phyloP scores from a whole-genome alignment of 1,140 invertebrate species.

The Habropoda laboriosa region DNA sequence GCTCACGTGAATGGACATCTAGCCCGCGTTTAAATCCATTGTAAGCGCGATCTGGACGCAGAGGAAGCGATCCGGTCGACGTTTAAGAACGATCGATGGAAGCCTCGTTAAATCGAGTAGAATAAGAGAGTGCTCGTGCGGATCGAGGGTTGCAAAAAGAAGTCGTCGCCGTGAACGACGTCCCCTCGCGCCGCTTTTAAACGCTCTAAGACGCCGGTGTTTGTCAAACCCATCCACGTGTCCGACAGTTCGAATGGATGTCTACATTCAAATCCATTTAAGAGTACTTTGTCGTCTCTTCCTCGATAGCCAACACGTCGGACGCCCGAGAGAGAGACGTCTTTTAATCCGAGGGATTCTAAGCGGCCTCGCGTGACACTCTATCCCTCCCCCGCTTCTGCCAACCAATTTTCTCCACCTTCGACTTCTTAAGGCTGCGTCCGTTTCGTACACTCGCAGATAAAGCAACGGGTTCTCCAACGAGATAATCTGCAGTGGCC shows the following conservation, averaged over 20 bases:
- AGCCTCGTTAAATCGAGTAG: slow-evolving; percentile 39
- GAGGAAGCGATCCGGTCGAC: background rate
- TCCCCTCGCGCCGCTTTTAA: background rate
- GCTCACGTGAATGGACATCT: slow-evolving; percentile 2
- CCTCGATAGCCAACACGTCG: slow-evolving; percentile 21
- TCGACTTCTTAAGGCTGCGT: background rate
- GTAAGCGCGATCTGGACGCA: background rate
- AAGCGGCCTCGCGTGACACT: slow-evolving; percentile 17
- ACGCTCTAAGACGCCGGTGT: slow-evolving; percentile 14
- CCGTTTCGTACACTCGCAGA: too few species aligned
- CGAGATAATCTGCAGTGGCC: too few species aligned
- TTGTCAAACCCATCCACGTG: slow-evolving; percentile 43
- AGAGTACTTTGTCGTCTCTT: slow-evolving; percentile 41
- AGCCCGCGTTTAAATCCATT: background rate
- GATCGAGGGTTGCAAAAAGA: slow-evolving; percentile 3
- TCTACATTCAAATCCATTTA: slow-evolving; percentile 52
- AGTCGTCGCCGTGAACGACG: background rate
- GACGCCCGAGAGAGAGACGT: slow-evolving; percentile 20
- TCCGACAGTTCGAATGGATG: slow-evolving; percentile 19
- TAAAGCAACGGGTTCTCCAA: too few species aligned
- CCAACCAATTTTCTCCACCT: background rate
- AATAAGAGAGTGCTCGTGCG: slow-evolving; percentile 25
- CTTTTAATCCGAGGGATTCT: slow-evolving; percentile 45
- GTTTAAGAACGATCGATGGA: slow-evolving; percentile 30
- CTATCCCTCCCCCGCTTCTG: background rate